Evolutionary conservation across 1,140 invertebrate genomes (phyloP).

Genomic region (Zaprionus ornatus): DNA sequence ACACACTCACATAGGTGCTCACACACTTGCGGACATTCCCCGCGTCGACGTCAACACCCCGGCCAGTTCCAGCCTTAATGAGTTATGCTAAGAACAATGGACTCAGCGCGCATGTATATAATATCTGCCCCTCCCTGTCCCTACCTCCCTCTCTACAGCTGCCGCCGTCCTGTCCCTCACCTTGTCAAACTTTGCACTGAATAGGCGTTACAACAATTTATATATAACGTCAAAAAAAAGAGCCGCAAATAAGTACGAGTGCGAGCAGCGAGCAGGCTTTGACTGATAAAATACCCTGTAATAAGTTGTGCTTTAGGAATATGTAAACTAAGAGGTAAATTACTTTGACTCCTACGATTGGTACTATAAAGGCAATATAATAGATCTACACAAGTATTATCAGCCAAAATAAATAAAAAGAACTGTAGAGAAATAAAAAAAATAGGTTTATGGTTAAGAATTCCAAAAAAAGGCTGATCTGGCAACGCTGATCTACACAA

Average conservation of each 20-base stretch:
- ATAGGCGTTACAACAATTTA: constrained; percentile 79
- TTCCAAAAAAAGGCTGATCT: too few relatives aligned
- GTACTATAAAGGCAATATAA: too few relatives aligned
- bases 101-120: constrained; percentile 33
- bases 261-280: neutral
- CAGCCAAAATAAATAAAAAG: too few relatives aligned
- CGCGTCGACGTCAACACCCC: constrained; percentile 46
- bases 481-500: too few relatives aligned
- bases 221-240: constrained; percentile 56
- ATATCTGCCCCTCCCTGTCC: constrained; percentile 8
- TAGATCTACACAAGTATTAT: too few relatives aligned
- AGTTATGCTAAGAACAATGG: constrained; percentile 75
- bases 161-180: constrained; percentile 35
- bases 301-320: neutral
- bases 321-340: neutral
- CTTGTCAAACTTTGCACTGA: constrained; percentile 58
- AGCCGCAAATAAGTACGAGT: constrained; percentile 31
- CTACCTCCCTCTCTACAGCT: neutral
- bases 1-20: neutral
- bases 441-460: too few relatives aligned
- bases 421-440: too few relatives aligned
- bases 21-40: constrained; percentile 22
- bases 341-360: too few relatives aligned
- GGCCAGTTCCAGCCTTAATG: constrained; percentile 60
- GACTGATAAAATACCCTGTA: constrained; percentile 10